phyloP scores from a whole-genome alignment of 2,888 invertebrate genomes.

The Sarcophaga rosellei region DNA sequence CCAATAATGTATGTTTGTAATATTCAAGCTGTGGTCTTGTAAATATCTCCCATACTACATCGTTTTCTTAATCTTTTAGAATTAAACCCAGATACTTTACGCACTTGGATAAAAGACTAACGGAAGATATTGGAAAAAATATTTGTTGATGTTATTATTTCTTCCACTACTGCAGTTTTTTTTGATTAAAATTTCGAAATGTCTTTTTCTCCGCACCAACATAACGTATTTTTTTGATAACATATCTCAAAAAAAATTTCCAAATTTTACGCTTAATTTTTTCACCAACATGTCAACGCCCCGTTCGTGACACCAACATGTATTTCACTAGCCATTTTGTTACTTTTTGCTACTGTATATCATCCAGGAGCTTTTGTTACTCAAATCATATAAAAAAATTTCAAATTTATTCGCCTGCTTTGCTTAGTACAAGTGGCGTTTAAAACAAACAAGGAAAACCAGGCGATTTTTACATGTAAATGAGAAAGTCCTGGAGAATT shows the following conservation, averaged over 20 bases:
- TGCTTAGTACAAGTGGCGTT: neutral
- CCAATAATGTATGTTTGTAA: too few relatives aligned
- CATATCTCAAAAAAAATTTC: neutral
- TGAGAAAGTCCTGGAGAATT: neutral
- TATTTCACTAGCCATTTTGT: neutral
- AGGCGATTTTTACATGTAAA: conserved; percentile 15
- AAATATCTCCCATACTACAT: too few relatives aligned
- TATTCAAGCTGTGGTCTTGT: too few relatives aligned
- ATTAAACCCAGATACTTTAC: too few relatives aligned
- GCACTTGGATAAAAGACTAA: too few relatives aligned
- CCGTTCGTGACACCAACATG: neutral
- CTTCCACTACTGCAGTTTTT: neutral
- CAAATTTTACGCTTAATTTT: conserved; percentile 8
- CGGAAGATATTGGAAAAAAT: too few relatives aligned
- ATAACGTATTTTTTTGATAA: neutral
- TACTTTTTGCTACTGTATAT: neutral
- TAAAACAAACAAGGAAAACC: neutral
- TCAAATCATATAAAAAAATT: conserved; percentile 5
- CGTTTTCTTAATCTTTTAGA: too few relatives aligned
- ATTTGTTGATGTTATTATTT: neutral
- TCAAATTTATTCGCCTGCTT: neutral
- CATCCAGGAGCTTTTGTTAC: neutral
- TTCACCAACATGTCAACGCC: conserved; percentile 15
- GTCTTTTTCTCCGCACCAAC: neutral
- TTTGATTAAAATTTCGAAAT: neutral